Base-by-base conservation (phyloP, 2,888 invertebrate genomes). In the Cephus rjabovi region DNA sequence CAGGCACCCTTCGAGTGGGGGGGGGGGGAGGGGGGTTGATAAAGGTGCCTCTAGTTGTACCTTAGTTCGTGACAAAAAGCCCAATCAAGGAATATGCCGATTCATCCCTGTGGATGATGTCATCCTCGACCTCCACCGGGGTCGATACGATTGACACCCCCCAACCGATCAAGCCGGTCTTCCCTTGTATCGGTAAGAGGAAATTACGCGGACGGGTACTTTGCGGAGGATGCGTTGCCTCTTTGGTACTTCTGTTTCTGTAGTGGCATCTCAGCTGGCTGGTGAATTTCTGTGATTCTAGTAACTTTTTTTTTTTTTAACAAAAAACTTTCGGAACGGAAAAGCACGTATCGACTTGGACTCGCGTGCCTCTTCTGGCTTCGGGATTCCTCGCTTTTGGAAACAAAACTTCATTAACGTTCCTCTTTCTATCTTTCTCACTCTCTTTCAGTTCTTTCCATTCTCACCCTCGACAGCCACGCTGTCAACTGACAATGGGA, bases 381-480 rank as follows among this genome's bases (percentile, higher is more conserved):
- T 80, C 74, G 81, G 81, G 81, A 81, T 81, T 82, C 78, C 82
- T 84, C 79, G 83, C 80, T 81, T 82, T 81, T 76, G 79, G 81
- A 81, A 82, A 84, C 85, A 85, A 83, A 86, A 87, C 84, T 88
- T 88, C 87, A 88, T 88, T 88, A 88, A 86, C 86, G 81, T 79
- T 80, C 23, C 70, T 30, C 70, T 40, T 15, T 40, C 37, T 40
- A 2, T 40, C 40, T 40, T 15, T 40, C 40, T 40, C 37, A 4
- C 15, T 40, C 40, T 40, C 40, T 40, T 40, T 40, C 40, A 40
- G 15, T 15, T 15, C 40, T 40, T 40, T 15, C 40, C 15, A 15
- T 40, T 40, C 40, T 40, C 40, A 15, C 40, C 40, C 40, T 40
- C 40, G 15, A 82, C 81, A 82, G 82, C 84, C 84, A 83, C 81